phyloP scores from a whole-genome alignment of 1,140 invertebrate species.

The Eueides isabella region DNA sequence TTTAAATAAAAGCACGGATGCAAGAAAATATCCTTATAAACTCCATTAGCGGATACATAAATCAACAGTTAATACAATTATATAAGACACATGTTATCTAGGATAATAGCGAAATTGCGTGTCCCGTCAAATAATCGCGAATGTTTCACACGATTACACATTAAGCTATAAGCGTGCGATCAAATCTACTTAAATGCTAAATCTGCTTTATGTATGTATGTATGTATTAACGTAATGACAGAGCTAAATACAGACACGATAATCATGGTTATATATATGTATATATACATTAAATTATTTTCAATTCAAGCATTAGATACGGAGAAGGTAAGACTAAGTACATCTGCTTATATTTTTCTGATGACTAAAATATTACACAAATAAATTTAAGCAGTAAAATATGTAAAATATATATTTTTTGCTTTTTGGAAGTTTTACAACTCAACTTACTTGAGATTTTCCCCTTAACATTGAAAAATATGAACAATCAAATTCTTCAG shows the following conservation, averaged over 20 bases:
- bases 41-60: constrained; percentile 44
- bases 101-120: constrained; percentile 67
- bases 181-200: constrained; percentile 36
- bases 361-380: neutral
- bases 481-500: too few species aligned
- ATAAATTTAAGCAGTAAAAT: neutral
- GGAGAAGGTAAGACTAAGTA: neutral
- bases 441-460: too few species aligned
- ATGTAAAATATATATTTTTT: too few species aligned
- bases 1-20: constrained; percentile 29
- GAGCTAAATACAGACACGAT: constrained; percentile 32
- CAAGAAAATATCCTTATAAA: constrained; percentile 39
- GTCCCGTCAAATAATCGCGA: constrained; percentile 56
- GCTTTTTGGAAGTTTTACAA: too few species aligned
- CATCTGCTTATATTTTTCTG: neutral
- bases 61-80: constrained; percentile 50
- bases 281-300: neutral
- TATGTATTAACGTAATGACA: constrained; percentile 26
- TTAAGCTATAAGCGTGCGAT: constrained; percentile 54
- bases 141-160: constrained; percentile 51
- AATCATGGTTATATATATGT: neutral
- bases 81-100: constrained; percentile 45
- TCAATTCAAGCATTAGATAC: neutral
- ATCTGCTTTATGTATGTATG: constrained; percentile 1
- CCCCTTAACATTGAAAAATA: too few species aligned